Percentiles rank a stretch among this genome's conserved stretches.
Evolutionary conservation across 2,113 vertebrate genomes (phyloP).

Genomic region (Poicephalus gulielmi): DNA sequence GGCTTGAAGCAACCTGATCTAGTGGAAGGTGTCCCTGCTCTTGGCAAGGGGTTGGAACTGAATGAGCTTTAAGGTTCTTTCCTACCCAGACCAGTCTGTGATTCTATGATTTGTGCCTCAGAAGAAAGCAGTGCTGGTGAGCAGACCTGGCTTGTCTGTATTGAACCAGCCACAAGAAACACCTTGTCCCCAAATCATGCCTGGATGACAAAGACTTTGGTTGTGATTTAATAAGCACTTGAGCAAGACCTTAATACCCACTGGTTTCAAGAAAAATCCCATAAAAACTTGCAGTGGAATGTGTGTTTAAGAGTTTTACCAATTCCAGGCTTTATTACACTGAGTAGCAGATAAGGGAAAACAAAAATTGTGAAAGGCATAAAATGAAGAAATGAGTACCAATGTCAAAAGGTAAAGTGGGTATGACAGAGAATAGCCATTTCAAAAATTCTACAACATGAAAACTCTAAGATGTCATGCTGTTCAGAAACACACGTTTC

Average conservation of each 20-base stretch:
- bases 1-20: not conserved
- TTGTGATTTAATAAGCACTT: not conserved
- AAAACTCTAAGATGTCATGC: not conserved
- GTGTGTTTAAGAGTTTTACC: not conserved
- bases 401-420: not conserved
- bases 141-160: fast-evolving
- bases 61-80: not conserved
- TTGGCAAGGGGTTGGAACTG: not conserved
- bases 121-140: not conserved
- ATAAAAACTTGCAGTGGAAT: not conserved
- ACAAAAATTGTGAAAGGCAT: not conserved
- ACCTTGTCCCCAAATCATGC: not conserved
- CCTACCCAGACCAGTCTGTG: not conserved
- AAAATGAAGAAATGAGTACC: not conserved
- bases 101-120: not conserved
- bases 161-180: not conserved
- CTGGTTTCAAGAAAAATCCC: not conserved
- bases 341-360: not conserved
- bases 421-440: not conserved
- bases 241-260: not conserved
- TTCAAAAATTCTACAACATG: not conserved
- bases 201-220: not conserved
- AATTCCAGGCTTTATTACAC: not conserved
- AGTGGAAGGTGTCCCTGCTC: not conserved
- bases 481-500: not conserved